Conservation (phyloP, 2,797 vertebrate genomes). For the Morelia viridis region DNA sequence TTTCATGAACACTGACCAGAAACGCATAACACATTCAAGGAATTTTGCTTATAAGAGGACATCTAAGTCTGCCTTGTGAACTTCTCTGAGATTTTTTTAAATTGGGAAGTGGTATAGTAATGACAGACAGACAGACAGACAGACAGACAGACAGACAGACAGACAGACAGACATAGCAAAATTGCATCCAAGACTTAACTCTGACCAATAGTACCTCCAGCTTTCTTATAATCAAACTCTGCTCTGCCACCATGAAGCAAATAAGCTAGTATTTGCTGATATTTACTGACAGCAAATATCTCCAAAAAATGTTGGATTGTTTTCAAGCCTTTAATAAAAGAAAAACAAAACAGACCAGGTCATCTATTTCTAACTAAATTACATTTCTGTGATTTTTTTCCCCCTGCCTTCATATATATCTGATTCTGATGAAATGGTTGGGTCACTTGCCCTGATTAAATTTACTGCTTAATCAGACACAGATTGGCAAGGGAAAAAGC, state of each 20-base stretch:
- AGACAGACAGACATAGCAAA: not conserved
- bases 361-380: constrained; percentile 31
- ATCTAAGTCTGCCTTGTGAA: not conserved
- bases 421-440: constrained; percentile 32
- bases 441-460: constrained; percentile 51
- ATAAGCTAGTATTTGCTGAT: not conserved
- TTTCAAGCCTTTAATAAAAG: constrained; percentile 39
- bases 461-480: constrained; percentile 1
- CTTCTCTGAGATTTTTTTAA: not conserved
- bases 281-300: not conserved
- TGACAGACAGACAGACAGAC: not conserved
- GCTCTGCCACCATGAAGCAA: not conserved
- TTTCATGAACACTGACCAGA: not conserved
- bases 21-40: not conserved
- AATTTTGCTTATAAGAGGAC: too few relatives aligned
- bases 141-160: rapidly evolving
- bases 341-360: constrained; percentile 17
- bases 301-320: not conserved
- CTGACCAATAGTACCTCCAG: not conserved
- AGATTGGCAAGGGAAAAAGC: not conserved
- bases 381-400: constrained; percentile 27
- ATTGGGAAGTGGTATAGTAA: too few relatives aligned
- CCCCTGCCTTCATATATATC: constrained; percentile 3
- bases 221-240: not conserved
- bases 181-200: not conserved